Evolutionary conservation across 2,113 vertebrate species (phyloP).

Genomic region (Plestiodon gilberti): DNA sequence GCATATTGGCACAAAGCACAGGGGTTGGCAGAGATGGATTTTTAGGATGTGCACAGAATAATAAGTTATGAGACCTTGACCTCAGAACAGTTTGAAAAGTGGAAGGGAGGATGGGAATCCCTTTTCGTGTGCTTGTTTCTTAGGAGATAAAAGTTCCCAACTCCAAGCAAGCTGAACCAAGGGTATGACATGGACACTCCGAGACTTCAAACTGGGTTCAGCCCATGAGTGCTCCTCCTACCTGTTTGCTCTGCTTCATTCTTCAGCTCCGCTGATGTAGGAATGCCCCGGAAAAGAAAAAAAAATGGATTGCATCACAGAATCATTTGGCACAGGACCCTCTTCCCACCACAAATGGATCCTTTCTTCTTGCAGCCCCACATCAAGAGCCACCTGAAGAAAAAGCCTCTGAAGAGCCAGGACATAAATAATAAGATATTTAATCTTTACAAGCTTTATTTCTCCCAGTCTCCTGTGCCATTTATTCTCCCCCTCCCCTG

Average conservation of each 20-base stretch:
- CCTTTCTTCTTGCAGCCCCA: too few relatives aligned
- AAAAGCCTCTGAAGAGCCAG: too few relatives aligned
- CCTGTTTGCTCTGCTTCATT: conserved; percentile 48
- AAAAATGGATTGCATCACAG: background rate
- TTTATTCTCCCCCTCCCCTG: background rate
- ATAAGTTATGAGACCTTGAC: background rate
- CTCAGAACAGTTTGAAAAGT: background rate
- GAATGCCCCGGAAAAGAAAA: background rate
- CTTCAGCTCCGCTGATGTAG: conserved; percentile 16
- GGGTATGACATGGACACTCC: background rate
- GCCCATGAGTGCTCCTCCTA: conserved; percentile 26
- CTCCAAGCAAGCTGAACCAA: background rate
- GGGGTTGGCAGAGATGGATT: background rate
- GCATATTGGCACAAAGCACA: background rate
- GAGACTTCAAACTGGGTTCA: background rate
- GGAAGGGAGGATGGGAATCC: background rate
- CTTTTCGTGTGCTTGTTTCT: background rate
- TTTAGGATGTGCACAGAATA: background rate
- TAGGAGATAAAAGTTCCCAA: background rate
- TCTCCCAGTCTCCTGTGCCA: background rate
- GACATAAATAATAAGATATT: too few relatives aligned
- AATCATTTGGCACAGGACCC: background rate
- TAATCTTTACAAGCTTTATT: background rate
- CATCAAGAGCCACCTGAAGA: background rate
- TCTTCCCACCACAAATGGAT: background rate